Base-by-base conservation (phyloP, 2,888 invertebrate species). In the Acanthosoma haemorrhoidale region DNA sequence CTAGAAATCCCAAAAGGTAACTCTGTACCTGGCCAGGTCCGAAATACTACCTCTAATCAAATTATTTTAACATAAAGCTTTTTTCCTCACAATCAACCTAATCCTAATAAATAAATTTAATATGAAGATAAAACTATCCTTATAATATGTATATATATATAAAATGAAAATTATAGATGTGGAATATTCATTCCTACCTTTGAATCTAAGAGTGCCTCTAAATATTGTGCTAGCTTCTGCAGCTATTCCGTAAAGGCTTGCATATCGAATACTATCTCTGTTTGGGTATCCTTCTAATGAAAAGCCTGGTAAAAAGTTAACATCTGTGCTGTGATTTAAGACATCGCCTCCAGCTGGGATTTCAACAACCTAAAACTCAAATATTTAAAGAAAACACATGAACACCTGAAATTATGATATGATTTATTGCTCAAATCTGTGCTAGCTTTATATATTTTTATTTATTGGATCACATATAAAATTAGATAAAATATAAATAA, bases 201-300 rank as follows among this genome's bases (percentile, higher is more conserved):
- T 88, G 79, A 94, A 98, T 76, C 98, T 85, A 60, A 99, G 85
- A 1, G 98, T 98, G 70, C 99, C 99, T 71, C 99, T 83, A 66
- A 99, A 82, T 76, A 99, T 84, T 0, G 98, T 98, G 72, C 89
- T 87, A 0, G 94, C 91, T 76, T 92, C 90, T 11, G 87, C 84
- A 36, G 86, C 84, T 71, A 99, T 89, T 3, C 94, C 94, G 79
- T 99, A 99, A 0, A 92, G 84, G 60, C 90, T 85, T 0, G 88
- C 86, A 79, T 99, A 99, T 39, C 88, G 84, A 0, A 92, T 92
- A 69, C 97, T 97, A 80, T 99, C 98, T 71, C 99, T 84, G 82
- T 98, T 99, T 0, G 98, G 96, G 78, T 92, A 97, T 0, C 97
- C 97, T 82, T 98, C 97, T 68, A 98, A 84, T 13, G 94, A 92